These are phyloP conservation scores for Bergia puertoricense DNA, from an alignment of 92 coral and sea anemone species.

Conservation along the genomic window DNA sequence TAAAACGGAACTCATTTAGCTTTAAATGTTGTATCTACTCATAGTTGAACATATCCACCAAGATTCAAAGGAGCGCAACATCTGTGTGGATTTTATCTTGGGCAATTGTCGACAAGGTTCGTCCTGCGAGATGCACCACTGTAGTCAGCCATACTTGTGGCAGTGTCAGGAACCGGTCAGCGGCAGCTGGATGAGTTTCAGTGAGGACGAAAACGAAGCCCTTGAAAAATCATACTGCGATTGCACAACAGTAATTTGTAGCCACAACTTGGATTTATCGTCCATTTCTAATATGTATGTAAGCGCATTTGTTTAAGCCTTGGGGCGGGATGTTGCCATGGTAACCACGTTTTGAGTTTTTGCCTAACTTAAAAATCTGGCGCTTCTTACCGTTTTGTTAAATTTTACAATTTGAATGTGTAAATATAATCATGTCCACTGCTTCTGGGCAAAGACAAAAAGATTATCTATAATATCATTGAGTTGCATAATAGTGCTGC, in stretches of 20 bases:
- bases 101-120: slow-evolving; percentile 22
- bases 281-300: not conserved
- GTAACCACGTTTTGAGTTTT: too few species aligned
- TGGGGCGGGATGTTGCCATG: too few species aligned
- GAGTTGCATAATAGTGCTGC: too few species aligned
- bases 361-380: too few species aligned
- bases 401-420: too few species aligned
- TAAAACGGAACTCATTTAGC: not conserved
- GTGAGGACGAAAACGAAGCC: not conserved
- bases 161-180: not conserved
- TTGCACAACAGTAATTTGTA: not conserved
- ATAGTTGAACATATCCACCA: slow-evolving; percentile 8
- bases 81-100: slow-evolving; percentile 7
- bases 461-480: too few species aligned
- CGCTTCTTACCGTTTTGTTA: too few species aligned
- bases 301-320: not conserved
- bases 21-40: not conserved
- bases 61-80: slow-evolving; percentile 6
- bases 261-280: not conserved
- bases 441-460: too few species aligned
- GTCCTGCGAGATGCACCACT: slow-evolving; percentile 34
- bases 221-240: slow-evolving; percentile 18
- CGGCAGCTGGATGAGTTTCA: not conserved
- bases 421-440: too few species aligned
- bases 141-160: slow-evolving; percentile 17